phyloP scores from a whole-genome alignment of 2,797 vertebrate genomes.

The Vireo griseus region DNA sequence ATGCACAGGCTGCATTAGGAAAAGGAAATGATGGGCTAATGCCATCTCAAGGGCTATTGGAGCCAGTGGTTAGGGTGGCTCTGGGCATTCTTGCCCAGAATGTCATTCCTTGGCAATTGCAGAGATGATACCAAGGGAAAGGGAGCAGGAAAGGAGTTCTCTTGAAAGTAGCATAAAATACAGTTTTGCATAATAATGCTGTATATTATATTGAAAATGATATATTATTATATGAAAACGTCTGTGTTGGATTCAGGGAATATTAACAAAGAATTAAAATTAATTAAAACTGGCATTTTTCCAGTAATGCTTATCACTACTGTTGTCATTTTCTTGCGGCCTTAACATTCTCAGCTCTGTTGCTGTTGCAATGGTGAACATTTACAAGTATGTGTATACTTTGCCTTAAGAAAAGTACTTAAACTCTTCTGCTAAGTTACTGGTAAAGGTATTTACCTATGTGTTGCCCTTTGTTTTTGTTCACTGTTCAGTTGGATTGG shows the following conservation, averaged over 20 bases:
- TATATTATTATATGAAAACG: neutral
- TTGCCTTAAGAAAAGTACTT: neutral
- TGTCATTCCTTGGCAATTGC: neutral
- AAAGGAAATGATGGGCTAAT: neutral
- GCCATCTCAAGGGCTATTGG: neutral
- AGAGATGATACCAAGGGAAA: neutral
- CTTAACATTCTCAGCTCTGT: neutral
- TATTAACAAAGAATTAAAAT: neutral
- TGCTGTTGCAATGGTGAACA: neutral
- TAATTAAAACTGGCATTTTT: neutral
- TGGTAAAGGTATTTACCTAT: neutral
- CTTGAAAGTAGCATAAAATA: neutral
- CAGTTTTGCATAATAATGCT: neutral
- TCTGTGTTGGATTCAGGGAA: neutral
- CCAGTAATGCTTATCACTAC: neutral
- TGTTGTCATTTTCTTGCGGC: neutral
- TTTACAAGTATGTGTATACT: neutral
- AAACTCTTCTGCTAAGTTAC: neutral
- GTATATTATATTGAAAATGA: neutral
- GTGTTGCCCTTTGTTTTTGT: slow-evolving; percentile 6
- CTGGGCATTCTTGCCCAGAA: neutral
- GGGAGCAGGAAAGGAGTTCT: neutral
- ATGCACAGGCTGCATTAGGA: neutral
- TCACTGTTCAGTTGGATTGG: neutral
- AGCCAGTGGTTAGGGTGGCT: neutral